phyloP scores from a whole-genome alignment of 2,888 invertebrate species.

The Leptopterna dolabrata region DNA sequence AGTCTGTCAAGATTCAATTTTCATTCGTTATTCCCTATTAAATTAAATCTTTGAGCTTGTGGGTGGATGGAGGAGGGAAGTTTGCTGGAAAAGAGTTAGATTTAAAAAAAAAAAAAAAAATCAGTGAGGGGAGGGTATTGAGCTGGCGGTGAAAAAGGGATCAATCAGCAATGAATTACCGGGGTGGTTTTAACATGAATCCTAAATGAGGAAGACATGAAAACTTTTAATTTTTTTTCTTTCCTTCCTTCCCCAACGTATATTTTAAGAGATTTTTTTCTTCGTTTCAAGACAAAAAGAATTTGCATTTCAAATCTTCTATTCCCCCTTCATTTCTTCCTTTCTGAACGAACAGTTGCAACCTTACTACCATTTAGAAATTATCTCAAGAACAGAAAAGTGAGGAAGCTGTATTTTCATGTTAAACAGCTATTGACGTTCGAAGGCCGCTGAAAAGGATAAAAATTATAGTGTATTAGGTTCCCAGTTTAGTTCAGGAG shows the following conservation, averaged over 20 bases:
- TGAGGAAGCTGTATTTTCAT: too few relatives aligned
- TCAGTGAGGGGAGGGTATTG: neutral
- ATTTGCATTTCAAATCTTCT: slow-evolving; percentile 34
- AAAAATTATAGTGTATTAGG: too few relatives aligned
- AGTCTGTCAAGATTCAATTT: too few relatives aligned
- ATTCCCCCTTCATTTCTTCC: neutral
- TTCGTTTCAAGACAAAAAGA: neutral
- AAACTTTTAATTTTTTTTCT: slow-evolving; percentile 39
- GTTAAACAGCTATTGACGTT: too few relatives aligned
- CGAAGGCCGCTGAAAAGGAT: too few relatives aligned
- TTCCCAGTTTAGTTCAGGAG: too few relatives aligned
- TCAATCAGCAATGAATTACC: slow-evolving; percentile 32
- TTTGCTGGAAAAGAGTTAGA: too few relatives aligned
- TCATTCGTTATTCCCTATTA: too few relatives aligned
- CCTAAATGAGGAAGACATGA: slow-evolving; percentile 43
- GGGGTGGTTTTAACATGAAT: slow-evolving; percentile 48
- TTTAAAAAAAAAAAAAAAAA: neutral
- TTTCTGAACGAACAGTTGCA: neutral
- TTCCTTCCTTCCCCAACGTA: neutral
- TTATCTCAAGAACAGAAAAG: neutral
- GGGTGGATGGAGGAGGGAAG: too few relatives aligned
- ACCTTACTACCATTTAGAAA: neutral
- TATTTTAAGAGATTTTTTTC: neutral
- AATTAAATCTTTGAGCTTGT: too few relatives aligned
- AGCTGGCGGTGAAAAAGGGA: neutral